phyloP scores from a whole-genome alignment of 2,113 vertebrate genomes.

The Zosterops hypoxanthus region DNA sequence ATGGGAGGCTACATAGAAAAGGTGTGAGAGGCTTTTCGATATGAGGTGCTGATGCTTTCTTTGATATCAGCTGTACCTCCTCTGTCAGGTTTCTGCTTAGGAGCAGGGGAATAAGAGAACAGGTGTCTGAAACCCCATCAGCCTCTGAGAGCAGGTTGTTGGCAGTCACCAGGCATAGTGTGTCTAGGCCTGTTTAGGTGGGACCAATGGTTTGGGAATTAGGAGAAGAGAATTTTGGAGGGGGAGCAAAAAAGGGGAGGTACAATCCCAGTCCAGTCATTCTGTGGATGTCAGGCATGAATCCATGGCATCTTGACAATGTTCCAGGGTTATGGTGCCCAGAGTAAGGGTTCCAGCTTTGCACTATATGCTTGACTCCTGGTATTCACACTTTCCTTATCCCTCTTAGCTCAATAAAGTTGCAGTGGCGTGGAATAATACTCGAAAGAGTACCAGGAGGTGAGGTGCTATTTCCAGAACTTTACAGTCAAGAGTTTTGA shows the following conservation, averaged over 20 bases:
- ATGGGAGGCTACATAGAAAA: background rate
- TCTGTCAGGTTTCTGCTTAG: background rate
- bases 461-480: background rate
- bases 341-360: background rate
- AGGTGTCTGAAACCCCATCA: background rate
- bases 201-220: background rate
- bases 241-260: accelerated
- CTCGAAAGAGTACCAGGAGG: background rate
- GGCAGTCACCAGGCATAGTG: accelerated
- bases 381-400: accelerated
- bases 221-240: background rate
- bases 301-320: background rate
- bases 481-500: background rate
- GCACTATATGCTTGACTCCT: background rate
- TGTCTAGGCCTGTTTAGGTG: background rate
- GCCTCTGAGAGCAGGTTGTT: accelerated
- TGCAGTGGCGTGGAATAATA: background rate
- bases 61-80: background rate
- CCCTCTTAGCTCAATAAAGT: background rate
- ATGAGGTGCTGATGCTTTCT: background rate
- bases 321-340: background rate
- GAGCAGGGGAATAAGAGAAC: background rate
- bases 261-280: background rate
- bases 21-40: background rate
- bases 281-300: background rate